Percentiles rank a stretch among this genome's conserved stretches.
phyloP scores from a whole-genome alignment of 2,888 invertebrate species.

The Harmothoe impar region DNA sequence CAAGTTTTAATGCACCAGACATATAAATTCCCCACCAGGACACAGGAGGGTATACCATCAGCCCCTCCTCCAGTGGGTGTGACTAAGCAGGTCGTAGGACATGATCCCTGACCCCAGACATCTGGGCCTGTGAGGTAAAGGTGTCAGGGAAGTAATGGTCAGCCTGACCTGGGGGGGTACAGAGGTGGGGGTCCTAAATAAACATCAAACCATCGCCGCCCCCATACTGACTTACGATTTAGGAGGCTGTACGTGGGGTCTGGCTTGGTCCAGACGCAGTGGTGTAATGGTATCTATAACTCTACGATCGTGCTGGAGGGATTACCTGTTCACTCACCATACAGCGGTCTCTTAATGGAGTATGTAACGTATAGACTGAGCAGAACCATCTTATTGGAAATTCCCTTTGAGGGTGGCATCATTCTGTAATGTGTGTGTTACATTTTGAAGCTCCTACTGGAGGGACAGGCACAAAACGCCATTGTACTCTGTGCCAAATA shows the following conservation, averaged over 20 bases:
- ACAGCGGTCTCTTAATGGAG: too few species aligned
- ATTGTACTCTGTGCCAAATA: too few species aligned
- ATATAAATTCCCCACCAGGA: too few species aligned
- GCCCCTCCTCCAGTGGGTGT: not conserved
- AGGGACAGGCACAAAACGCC: too few species aligned
- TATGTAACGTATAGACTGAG: too few species aligned
- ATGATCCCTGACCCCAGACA: not conserved
- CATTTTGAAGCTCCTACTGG: too few species aligned
- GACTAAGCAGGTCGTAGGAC: not conserved
- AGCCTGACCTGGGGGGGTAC: not conserved
- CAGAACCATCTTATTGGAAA: too few species aligned
- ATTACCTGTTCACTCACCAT: too few species aligned
- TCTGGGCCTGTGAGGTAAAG: not conserved
- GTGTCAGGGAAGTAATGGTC: conserved; percentile 26
- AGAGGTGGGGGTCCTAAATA: not conserved
- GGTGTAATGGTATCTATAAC: not conserved
- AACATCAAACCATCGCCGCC: not conserved
- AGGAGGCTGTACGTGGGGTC: not conserved
- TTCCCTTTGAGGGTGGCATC: too few species aligned
- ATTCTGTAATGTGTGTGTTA: too few species aligned
- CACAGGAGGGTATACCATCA: too few species aligned
- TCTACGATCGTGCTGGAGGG: not conserved
- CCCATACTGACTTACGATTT: not conserved
- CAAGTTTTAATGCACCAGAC: too few species aligned
- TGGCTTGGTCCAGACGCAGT: not conserved